phyloP scores from a whole-genome alignment of 1,140 invertebrate genomes.

The Helicorthomorpha holstii region DNA sequence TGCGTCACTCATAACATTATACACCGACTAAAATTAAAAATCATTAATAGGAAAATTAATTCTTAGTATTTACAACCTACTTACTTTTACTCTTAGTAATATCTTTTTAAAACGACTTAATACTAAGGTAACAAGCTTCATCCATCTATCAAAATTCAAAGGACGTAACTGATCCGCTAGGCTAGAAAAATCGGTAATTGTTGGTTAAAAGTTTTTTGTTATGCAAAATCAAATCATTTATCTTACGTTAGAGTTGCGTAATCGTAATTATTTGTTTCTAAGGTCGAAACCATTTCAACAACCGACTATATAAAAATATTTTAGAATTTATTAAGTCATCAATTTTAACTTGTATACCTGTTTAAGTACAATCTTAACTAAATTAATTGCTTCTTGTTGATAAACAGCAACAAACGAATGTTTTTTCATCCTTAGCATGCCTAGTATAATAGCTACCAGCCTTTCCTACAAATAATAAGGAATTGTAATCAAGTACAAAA shows the following conservation, averaged over 20 bases:
- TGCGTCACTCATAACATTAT: slow-evolving; percentile 45
- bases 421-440: slow-evolving; percentile 65
- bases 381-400: slow-evolving; percentile 72
- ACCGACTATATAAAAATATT: slow-evolving; percentile 23
- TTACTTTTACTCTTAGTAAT: slow-evolving; percentile 41
- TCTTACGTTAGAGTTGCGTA: slow-evolving; percentile 17
- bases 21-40: slow-evolving; percentile 32
- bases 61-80: slow-evolving; percentile 1
- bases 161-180: slow-evolving; percentile 45
- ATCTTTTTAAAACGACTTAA: slow-evolving; percentile 48
- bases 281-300: slow-evolving; percentile 27
- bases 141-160: slow-evolving; percentile 57
- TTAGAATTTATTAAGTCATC: slow-evolving; percentile 4
- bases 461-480: slow-evolving; percentile 47
- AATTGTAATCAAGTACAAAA: not conserved
- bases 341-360: slow-evolving; percentile 46
- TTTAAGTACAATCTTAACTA: slow-evolving; percentile 73
- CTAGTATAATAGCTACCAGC: slow-evolving; percentile 71
- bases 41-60: not conserved
- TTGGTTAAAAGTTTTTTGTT: not conserved
- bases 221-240: slow-evolving; percentile 1
- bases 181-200: slow-evolving; percentile 1
- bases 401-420: slow-evolving; percentile 76
- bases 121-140: slow-evolving; percentile 53
- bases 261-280: slow-evolving; percentile 24